phyloP scores from a whole-genome alignment of 53 echinoderm and acorn worm species.

The Apostichopus leukothele region DNA sequence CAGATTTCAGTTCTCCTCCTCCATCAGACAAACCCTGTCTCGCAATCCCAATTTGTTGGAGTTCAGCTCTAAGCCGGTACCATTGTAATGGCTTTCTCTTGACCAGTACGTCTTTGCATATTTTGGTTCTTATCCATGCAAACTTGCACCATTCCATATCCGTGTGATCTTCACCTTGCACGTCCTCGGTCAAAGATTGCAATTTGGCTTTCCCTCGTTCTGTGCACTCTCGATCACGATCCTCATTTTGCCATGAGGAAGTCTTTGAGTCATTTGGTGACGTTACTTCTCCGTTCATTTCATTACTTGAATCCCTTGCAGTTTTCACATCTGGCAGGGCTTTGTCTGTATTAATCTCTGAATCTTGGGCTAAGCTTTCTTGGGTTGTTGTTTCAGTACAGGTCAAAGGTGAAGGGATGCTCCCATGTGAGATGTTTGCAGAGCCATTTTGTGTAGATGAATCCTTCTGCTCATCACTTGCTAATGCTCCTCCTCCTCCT shows the following conservation, averaged over 20 bases:
- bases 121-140: not conserved
- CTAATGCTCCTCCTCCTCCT: too few relatives aligned
- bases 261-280: too few relatives aligned
- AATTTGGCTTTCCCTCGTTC: not conserved
- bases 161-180: not conserved
- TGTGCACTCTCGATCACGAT: too few relatives aligned
- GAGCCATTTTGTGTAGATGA: not conserved
- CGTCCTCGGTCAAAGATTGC: not conserved
- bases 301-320: not conserved
- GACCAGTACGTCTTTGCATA: slow-evolving; percentile 8
- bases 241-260: too few relatives aligned
- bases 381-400: not conserved
- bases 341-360: not conserved
- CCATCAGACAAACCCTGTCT: not conserved
- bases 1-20: not conserved
- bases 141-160: not conserved
- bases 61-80: slow-evolving; percentile 2
- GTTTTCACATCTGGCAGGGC: not conserved
- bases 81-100: not conserved
- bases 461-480: not conserved
- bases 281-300: too few relatives aligned
- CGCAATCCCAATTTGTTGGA: not conserved
- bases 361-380: not conserved
- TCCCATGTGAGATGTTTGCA: not conserved
- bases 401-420: not conserved